Base-by-base conservation (phyloP, 2,888 invertebrate species). In the Pharmacophagus antenor region DNA sequence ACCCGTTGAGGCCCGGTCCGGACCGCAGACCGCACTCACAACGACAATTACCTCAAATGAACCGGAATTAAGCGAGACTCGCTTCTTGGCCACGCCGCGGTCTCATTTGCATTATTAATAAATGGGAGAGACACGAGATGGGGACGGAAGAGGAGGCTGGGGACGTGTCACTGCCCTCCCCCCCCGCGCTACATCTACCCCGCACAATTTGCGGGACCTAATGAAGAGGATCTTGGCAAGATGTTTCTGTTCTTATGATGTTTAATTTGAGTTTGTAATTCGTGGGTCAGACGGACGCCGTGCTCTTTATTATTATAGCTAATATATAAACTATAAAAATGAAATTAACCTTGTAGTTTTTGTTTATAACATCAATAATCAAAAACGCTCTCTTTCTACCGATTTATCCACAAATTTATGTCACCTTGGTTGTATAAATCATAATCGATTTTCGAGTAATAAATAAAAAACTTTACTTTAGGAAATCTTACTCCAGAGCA, bases 81-180 rank as follows among this genome's bases (percentile, higher is more conserved):
- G 85, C 85, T 85, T 82, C 88, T 89, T 89, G 89, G 88, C 85
- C 88, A 82, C 79, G 87, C 86, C 86, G 89, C 87, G 88, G 88
- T 86, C 89, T 89, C 88, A 89, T 89, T 89, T 89, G 85, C 89
- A 90, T 91, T 90, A 91, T 91, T 91, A 90, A 90, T 90, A 89
- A 88, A 83, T 79, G 77, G 73, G 78, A 76, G 87, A 77, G 78
- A 73, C 61, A 72, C 65, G 73, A 65, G 65, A 66, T 67, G 65
- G 66, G 68, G 67, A 65, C 69, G 72, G 70, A 69, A 31, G 53
- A 61, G 66, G 55, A 62, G 59, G 50, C 61, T 48, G 70, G 67
- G 70, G 70, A 73, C 75, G 79, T 87, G 85, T 86, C 87, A 87
- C 81, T 87, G 82, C 80, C 80, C n/a, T n/a, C 80, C 78, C 80